Evolutionary conservation across 2,113 vertebrate genomes (phyloP).

Genomic region (Xiphophorus hellerii): DNA sequence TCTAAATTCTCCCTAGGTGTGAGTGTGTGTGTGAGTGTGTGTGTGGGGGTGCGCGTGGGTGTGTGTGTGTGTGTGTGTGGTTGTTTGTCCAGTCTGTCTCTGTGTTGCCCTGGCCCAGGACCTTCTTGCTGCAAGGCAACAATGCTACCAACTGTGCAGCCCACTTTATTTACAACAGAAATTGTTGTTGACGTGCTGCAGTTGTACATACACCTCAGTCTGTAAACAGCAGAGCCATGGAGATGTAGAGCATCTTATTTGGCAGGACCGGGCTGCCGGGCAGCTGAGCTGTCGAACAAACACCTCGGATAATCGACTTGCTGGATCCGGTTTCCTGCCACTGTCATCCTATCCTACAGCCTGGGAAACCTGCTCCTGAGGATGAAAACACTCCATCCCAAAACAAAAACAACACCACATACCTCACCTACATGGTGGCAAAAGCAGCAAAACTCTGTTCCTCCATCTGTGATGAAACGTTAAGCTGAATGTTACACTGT

Average conservation of each 20-base stretch:
- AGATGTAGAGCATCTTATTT: slow-evolving; percentile 22
- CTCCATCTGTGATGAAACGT: not conserved
- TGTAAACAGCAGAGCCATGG: slow-evolving; percentile 49
- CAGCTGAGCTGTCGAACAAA: slow-evolving; percentile 38
- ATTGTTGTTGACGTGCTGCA: not conserved
- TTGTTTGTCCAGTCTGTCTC: too few relatives aligned
- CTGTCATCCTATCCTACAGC: slow-evolving; percentile 25
- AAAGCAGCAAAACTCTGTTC: not conserved
- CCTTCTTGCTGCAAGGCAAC: too few relatives aligned
- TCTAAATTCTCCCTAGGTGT: too few relatives aligned
- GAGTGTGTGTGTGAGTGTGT: too few relatives aligned
- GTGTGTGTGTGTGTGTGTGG: too few relatives aligned
- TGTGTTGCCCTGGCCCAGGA: too few relatives aligned
- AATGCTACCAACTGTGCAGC: too few relatives aligned
- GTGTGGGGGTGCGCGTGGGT: too few relatives aligned
- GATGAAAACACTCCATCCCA: not conserved
- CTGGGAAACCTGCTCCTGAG: slow-evolving; percentile 20
- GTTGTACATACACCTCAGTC: slow-evolving; percentile 14
- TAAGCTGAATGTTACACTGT: not conserved
- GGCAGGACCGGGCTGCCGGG: not conserved
- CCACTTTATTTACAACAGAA: too few relatives aligned
- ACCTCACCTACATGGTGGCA: not conserved
- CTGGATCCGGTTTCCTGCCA: slow-evolving; percentile 47
- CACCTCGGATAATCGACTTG: slow-evolving; percentile 39
- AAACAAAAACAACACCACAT: not conserved